Evolutionary conservation across 1,140 invertebrate species (phyloP).

Genomic region (Coboldia fuscipes): DNA sequence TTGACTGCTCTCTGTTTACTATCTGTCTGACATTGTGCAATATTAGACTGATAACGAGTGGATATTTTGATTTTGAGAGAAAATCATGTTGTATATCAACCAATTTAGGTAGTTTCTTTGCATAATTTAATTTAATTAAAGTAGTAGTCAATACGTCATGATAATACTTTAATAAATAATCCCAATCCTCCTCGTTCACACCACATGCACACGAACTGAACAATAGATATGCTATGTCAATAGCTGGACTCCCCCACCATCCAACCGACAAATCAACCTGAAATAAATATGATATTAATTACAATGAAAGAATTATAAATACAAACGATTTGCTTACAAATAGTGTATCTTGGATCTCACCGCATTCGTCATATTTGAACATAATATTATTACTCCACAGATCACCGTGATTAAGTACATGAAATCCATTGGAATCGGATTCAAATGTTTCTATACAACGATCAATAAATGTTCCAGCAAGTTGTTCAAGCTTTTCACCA

Average conservation of each 20-base stretch:
- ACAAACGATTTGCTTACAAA: no score
- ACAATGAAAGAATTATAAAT: no score
- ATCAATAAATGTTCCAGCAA: constrained; percentile 17
- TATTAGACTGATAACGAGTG: no score
- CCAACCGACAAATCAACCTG: no score
- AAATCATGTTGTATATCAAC: no score
- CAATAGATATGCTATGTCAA: no score
- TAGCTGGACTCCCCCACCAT: no score
- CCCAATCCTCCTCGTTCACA: background rate
- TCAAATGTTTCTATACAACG: constrained; percentile 14
- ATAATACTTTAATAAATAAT: background rate
- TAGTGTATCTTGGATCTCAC: constrained; percentile 26
- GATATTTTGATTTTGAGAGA: no score
- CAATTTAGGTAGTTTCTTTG: background rate
- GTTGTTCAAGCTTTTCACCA: background rate
- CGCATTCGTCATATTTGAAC: constrained; percentile 29
- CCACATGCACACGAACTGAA: background rate
- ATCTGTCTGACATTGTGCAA: no score
- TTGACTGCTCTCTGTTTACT: no score
- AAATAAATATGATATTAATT: no score
- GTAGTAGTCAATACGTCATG: background rate
- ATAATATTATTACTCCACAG: constrained; percentile 43
- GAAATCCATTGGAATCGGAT: constrained; percentile 24
- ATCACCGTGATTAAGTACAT: constrained; percentile 39
- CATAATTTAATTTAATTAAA: background rate